Evolutionary conservation across 2,888 invertebrate genomes (phyloP), one percentile per base, ranked within the genome.

Genomic region (Tanytarsus gracilentus): DNA sequence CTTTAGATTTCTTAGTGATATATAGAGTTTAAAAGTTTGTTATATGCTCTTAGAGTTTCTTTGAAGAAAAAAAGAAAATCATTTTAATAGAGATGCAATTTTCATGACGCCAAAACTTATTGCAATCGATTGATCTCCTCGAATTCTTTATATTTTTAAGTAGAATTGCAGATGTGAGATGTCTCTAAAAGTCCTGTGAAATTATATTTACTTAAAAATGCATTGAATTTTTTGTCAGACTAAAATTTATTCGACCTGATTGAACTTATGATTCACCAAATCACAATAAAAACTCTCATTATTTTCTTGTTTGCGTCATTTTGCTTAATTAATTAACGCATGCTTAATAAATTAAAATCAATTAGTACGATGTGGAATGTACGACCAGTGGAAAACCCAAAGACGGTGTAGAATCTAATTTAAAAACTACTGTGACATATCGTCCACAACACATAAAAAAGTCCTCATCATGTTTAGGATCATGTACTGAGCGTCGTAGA

Each of bases 401-500:
- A 68, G 78, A 76, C 66, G 76, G 76, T 65, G 76, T 77, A 65
- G 76, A 75, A 63, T 76, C 76, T 66, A 74, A 21, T 30, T 26
- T 74, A 75, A 69, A 80, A 80, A 74, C 84, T 85, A 9, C 44
- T 73, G 83, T 83, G 66, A 83, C 83, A 68, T 84, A 84, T 76
- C 82, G 81, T 69, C 79, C 80, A 65, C 71, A 73, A 64, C 67
- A 66, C 59, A 74, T 72, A 65, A 69, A 70, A 64, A 72, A 76
- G 69, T 77, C 79, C 65, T 80, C 82, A 69, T 82, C 83, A 76
- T 86, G 85, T 75, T 78, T 86, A 70, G 78, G 79, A 71, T 81
- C 84, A 72, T 86, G 85, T 77, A 78, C 83, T 71, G 82, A 85
- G 69, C 81, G 82, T 67, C 82, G 84, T 73, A 81, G 82, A 75